Percentiles rank a stretch among this genome's conserved stretches.
Conservation (phyloP, 1,140 invertebrate species). For the Lepidostoma basale region DNA sequence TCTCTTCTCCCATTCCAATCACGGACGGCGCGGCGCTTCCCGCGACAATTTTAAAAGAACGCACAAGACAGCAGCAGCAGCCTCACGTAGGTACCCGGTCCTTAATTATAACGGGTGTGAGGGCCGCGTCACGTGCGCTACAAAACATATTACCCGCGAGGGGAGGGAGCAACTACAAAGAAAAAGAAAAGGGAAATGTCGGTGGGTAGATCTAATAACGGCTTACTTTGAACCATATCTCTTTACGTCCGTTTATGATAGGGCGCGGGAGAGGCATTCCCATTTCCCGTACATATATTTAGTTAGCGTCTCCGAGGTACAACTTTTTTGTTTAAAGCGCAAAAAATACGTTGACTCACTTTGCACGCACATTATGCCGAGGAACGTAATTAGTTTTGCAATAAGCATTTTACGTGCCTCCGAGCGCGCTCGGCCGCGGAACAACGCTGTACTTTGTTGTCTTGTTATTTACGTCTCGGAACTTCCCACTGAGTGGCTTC, state of each 20-base stretch:
- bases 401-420: too few species aligned
- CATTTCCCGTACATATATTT: background rate
- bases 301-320: background rate
- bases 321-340: background rate
- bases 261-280: background rate
- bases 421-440: too few species aligned
- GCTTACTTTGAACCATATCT: conserved; percentile 22
- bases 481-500: too few species aligned
- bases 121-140: conserved; percentile 4
- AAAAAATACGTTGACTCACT: background rate
- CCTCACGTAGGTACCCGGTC: conserved; percentile 26
- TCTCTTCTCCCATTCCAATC: conserved; percentile 36
- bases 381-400: too few species aligned
- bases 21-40: conserved; percentile 34
- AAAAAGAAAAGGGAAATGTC: conserved; percentile 20
- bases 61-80: background rate
- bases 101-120: conserved; percentile 29
- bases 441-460: too few species aligned
- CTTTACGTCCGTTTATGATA: conserved; percentile 22
- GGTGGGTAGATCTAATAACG: conserved; percentile 38
- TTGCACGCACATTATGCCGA: background rate
- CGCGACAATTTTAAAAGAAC: conserved; percentile 41
- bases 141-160: conserved; percentile 7
- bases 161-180: conserved; percentile 8
- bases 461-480: too few species aligned